Evolutionary conservation across 2,888 invertebrate species (phyloP).

Genomic region (Cryptus armator): DNA sequence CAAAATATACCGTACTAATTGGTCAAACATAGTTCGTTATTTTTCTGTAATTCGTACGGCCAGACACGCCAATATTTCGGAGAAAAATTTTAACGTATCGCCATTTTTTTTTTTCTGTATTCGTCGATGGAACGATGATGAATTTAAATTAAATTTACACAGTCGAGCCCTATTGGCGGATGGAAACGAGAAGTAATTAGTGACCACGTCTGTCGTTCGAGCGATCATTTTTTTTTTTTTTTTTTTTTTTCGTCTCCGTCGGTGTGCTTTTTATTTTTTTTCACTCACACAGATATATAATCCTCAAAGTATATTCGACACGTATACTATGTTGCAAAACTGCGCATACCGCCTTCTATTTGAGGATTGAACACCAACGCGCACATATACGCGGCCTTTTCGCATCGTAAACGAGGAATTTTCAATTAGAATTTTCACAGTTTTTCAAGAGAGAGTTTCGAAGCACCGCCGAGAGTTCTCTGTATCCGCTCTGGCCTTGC

Average conservation of each 20-base stretch:
- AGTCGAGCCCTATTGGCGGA: too few relatives aligned
- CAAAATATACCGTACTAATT: neutral
- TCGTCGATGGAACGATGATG: neutral
- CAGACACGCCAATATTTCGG: neutral
- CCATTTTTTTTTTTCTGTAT: neutral
- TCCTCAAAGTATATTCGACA: neutral
- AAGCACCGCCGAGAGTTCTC: neutral
- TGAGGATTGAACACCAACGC: conserved; percentile 12
- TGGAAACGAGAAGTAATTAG: conserved; percentile 18
- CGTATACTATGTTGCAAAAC: neutral
- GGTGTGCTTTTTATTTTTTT: neutral
- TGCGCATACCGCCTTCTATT: neutral
- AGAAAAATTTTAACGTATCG: neutral
- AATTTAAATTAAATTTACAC: neutral
- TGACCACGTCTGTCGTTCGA: neutral
- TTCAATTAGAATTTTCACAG: conserved; percentile 45
- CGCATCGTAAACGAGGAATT: conserved; percentile 43
- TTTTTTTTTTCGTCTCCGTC: neutral
- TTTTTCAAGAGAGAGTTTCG: conserved; percentile 27
- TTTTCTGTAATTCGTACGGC: neutral
- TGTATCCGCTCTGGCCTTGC: neutral
- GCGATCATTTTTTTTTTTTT: neutral
- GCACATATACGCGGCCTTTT: neutral
- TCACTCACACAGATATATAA: neutral
- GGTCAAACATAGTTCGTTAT: neutral